Percentiles rank a stretch among this genome's conserved stretches.
Evolutionary conservation across 2,797 vertebrate genomes (phyloP).

Genomic region (Balearica regulorum): DNA sequence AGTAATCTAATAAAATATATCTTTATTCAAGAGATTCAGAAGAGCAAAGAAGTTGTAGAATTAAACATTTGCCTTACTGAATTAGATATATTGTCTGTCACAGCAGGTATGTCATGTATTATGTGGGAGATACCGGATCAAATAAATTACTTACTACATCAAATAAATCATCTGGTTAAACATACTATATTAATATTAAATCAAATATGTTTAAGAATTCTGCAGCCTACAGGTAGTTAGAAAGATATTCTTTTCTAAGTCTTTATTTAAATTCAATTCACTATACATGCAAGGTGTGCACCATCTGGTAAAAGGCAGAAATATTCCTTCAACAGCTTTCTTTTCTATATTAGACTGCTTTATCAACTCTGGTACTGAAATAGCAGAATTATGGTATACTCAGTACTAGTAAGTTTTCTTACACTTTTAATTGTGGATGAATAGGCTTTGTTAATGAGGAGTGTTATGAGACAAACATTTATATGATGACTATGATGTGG

Average conservation of each 20-base stretch:
- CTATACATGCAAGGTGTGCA: not conserved
- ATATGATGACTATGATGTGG: not conserved
- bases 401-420: not conserved
- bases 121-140: not conserved
- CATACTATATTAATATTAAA: slow-evolving; percentile 45
- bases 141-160: slow-evolving; percentile 20
- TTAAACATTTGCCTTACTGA: slow-evolving; percentile 1
- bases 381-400: not conserved
- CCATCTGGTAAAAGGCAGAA: not conserved
- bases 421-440: not conserved
- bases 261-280: slow-evolving; percentile 33
- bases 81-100: slow-evolving; percentile 17
- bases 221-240: not conserved
- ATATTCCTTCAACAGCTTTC: not conserved
- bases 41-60: slow-evolving; percentile 7
- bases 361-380: not conserved
- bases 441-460: slow-evolving; percentile 7
- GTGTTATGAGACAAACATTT: slow-evolving; percentile 7
- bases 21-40: not conserved
- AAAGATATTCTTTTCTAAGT: not conserved
- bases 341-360: not conserved
- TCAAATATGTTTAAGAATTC: slow-evolving; percentile 27
- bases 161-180: slow-evolving; percentile 47
- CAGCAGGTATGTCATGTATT: not conserved
- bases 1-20: not conserved